Evolutionary conservation across 2,113 vertebrate genomes (phyloP), one percentile per base, ranked within the genome.

Genomic region (Plectropomus leopardus): DNA sequence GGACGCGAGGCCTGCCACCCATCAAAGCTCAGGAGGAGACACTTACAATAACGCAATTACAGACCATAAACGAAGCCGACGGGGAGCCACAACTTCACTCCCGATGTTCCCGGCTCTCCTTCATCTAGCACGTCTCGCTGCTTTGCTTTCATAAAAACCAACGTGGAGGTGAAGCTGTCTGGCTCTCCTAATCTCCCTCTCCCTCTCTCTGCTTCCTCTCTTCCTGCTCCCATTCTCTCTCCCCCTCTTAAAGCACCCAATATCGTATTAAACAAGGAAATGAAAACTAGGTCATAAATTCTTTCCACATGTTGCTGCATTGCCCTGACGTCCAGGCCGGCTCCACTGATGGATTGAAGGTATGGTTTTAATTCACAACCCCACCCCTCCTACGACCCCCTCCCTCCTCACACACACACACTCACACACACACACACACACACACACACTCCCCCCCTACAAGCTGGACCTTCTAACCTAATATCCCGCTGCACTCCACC

Each of bases 231-330:
- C 69, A 45, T 65, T 83, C 40, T 45, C 61, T 48, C 83, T 76
- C 79, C 66, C 44, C 44, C 65, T 84, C 83, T 83, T 63, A 51
- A 77, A 81, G 72, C 65, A 28, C 53, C 84, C 83, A 77, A 89
- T 86, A 91, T 92, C 74, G 57, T 89, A 87, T 93, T 90, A 93
- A 93, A 94, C 83, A 86, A 88, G 93, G 93, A 95, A 95, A 95
- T 93, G 92, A 95, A 95, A 94, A 94, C 79, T 94, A 92, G 95
- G 95, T 94, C 95, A 95, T 92, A 94, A 94, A 95, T 94, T 95
- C 92, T 92, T 95, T 95, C 94, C 94, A 95, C 92, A 95, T 95
- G 95, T 95, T 93, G 89, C 76, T 82, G 87, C 82, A 64, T 59
- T 61, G 84, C 89, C 69, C 82, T 82, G 86, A 92, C 84, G 74